Conservation (phyloP, 2,113 vertebrate species). For the Halichoeres trimaculatus region DNA sequence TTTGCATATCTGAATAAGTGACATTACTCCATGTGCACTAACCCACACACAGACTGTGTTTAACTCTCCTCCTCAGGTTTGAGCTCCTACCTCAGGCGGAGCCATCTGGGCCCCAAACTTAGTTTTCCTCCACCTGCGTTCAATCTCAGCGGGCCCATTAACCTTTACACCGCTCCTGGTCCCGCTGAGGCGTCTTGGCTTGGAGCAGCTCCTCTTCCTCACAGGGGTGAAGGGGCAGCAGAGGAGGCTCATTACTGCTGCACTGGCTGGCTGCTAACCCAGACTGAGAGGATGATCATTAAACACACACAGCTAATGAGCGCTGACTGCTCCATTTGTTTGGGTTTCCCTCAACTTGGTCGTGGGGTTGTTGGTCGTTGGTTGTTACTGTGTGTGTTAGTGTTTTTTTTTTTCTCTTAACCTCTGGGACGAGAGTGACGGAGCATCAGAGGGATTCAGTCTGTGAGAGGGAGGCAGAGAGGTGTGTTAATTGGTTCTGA, state of each 20-base stretch:
- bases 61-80: slow-evolving; percentile 5
- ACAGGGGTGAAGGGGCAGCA: slow-evolving; percentile 22
- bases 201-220: slow-evolving; percentile 39
- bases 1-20: not conserved
- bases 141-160: slow-evolving; percentile 43
- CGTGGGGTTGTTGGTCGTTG: slow-evolving; percentile 18
- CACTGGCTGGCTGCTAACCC: slow-evolving; percentile 44
- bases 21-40: not conserved
- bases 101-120: slow-evolving; percentile 32
- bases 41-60: not conserved
- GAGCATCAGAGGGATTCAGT: slow-evolving; percentile 18
- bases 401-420: not conserved
- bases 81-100: slow-evolving; percentile 23
- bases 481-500: slow-evolving; percentile 63
- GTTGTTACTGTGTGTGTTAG: slow-evolving; percentile 14
- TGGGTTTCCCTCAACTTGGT: slow-evolving; percentile 3
- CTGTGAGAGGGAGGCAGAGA: slow-evolving; percentile 27
- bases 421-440: not conserved
- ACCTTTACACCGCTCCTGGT: slow-evolving; percentile 38
- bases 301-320: slow-evolving; percentile 55
- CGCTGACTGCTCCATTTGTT: slow-evolving; percentile 48
- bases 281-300: slow-evolving; percentile 45
- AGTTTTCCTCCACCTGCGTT: slow-evolving; percentile 24
- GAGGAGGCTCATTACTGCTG: slow-evolving; percentile 45
- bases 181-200: slow-evolving; percentile 43